phyloP scores from a whole-genome alignment of 2,113 vertebrate genomes.

The Mus spicilegus region DNA sequence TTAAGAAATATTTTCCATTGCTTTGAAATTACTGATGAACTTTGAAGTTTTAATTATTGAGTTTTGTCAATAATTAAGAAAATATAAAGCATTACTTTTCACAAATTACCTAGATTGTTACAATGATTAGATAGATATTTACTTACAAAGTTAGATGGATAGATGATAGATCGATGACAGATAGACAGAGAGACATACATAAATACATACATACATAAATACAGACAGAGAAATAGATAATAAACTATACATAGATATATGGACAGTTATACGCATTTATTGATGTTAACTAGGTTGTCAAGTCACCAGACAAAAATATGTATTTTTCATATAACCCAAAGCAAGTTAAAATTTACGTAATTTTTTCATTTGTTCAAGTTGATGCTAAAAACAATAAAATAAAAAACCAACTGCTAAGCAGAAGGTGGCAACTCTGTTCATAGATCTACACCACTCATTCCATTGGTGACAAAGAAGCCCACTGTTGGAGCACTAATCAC shows the following conservation, averaged over 20 bases:
- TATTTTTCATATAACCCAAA: constrained; percentile 50
- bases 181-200: not conserved
- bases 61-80: constrained; percentile 14
- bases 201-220: too few species aligned
- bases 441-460: constrained; percentile 35
- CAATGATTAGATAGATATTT: not conserved
- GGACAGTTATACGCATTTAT: not conserved
- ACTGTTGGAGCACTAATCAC: constrained; percentile 10
- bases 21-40: not conserved
- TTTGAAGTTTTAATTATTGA: not conserved
- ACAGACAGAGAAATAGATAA: not conserved
- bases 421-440: constrained; percentile 16
- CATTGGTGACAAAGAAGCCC: constrained; percentile 60
- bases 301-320: not conserved
- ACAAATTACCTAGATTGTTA: not conserved
- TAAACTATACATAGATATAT: not conserved
- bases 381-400: not conserved
- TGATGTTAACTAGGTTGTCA: not conserved
- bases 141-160: not conserved
- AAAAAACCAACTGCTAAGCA: constrained; percentile 49
- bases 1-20: not conserved
- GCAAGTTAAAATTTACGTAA: constrained; percentile 39
- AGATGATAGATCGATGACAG: not conserved
- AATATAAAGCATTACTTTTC: not conserved
- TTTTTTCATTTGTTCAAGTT: not conserved